Evolutionary conservation across 2,888 invertebrate genomes (phyloP).

Genomic region (Pogonocherus hispidulus): DNA sequence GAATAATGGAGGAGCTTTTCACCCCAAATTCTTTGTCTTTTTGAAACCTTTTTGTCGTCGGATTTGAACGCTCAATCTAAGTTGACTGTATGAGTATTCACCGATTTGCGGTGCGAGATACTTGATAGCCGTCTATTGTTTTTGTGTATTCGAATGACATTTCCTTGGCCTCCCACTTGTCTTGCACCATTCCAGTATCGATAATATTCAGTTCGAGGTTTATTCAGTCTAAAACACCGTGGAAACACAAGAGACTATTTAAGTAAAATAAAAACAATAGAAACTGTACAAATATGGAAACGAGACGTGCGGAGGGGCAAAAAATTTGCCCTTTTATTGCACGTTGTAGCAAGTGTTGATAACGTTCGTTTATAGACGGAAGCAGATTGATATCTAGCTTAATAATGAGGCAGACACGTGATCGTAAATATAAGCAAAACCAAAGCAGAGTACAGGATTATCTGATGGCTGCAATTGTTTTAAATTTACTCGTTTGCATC

Average conservation of each 20-base stretch:
- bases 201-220: too few species aligned
- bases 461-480: conserved; percentile 12
- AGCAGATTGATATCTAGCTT: conserved; percentile 57
- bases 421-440: conserved; percentile 54
- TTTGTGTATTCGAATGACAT: conserved; percentile 11
- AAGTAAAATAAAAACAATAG: too few species aligned
- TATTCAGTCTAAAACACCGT: too few species aligned
- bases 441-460: conserved; percentile 38
- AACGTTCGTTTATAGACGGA: conserved; percentile 56
- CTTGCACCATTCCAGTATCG: too few species aligned
- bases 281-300: too few species aligned
- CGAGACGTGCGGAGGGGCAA: not conserved
- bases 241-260: too few species aligned
- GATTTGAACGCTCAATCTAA: conserved; percentile 43
- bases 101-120: conserved; percentile 23
- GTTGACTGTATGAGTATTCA: conserved; percentile 18
- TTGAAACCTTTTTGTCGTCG: conserved; percentile 35
- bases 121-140: conserved; percentile 17
- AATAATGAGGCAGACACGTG: conserved; percentile 54
- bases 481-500: conserved; percentile 7
- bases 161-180: not conserved
- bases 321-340: conserved; percentile 23
- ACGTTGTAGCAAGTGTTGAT: conserved; percentile 51
- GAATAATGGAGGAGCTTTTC: conserved; percentile 29
- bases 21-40: conserved; percentile 32